Evolutionary conservation across 2,888 invertebrate genomes (phyloP), one percentile per base, ranked within the genome.

Genomic region (Dolichopus griseipennis): DNA sequence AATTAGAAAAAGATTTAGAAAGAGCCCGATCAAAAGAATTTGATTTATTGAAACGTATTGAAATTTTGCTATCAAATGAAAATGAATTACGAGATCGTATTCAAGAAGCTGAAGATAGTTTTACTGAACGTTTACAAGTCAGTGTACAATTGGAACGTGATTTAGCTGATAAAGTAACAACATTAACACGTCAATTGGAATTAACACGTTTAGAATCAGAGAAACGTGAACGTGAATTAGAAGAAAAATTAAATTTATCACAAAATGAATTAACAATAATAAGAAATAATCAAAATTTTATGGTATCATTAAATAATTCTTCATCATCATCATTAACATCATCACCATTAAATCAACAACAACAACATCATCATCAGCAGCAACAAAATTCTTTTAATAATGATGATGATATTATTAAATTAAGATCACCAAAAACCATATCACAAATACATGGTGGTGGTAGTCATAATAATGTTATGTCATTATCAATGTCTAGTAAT

Each of bases 1-100:
- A 77, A 61, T 76, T 78, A 65, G 75, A 78, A 66, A 73, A 75
- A 75, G 76, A 84, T 78, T 73, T 85, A 74, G 74, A 79, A 77
- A 73, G 73, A 76, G 74, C 81, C 76, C 77, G 77, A 79, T 73
- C 79, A 74, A 72, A 78, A 77, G 72, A 83, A 21, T 67, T 72
- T 61, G 75, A 74, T 64, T 71, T 81, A 34, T 72, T 76, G 52
- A 71, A 75, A 12, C 75, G 78, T 5, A 70, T 81, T 6, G 73
- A 73, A 27, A 74, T 71, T 12, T 72, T 77, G 2, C 77, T 76
- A 66, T 27, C 72, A 6, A 74, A 73, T 3, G 77, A 80, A 70
- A 75, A 77, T 69, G 73, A 78, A 41, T 68, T 79, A 62, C 75
- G 73, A 7, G 76, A 78, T 43, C 75, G 78, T 69, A 73, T 78